A percentile compares a stretch with the other conserved stretches of the same genome.
Evolutionary conservation across 2,797 vertebrate species (phyloP).

Genomic region (Salarias fasciatus): DNA sequence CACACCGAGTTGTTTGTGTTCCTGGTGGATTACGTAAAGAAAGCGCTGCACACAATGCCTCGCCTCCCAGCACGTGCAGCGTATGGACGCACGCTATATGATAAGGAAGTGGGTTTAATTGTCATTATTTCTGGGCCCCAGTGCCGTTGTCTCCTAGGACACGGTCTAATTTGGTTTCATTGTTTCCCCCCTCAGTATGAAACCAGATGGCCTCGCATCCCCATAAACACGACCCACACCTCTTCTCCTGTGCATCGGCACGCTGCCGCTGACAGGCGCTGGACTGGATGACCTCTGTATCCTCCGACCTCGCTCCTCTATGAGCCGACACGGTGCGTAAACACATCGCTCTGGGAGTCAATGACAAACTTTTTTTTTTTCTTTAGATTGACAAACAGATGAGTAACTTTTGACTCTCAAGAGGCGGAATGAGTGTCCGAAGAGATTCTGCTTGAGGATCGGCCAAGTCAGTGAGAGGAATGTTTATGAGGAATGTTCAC

Average conservation of each 20-base stretch:
- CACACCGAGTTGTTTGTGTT: constrained; percentile 18
- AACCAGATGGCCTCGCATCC: constrained; percentile 57
- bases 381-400: too few relatives aligned
- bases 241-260: constrained; percentile 31
- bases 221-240: constrained; percentile 22
- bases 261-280: constrained; percentile 3
- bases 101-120: constrained; percentile 46
- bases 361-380: too few relatives aligned
- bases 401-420: too few relatives aligned
- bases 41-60: constrained; percentile 22
- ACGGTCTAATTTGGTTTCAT: constrained; percentile 53
- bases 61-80: background rate
- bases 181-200: constrained; percentile 57
- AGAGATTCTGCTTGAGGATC: background rate
- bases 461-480: background rate
- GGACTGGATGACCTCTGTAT: constrained; percentile 6
- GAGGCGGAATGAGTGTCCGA: too few relatives aligned
- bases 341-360: too few relatives aligned
- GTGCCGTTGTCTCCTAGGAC: constrained; percentile 44
- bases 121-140: constrained; percentile 36
- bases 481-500: too few relatives aligned
- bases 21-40: constrained; percentile 27
- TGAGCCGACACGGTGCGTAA: too few relatives aligned
- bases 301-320: background rate
- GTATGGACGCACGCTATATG: constrained; percentile 25